phyloP scores from a whole-genome alignment of 2,113 vertebrate species.

The Microcebus griseorufus region DNA sequence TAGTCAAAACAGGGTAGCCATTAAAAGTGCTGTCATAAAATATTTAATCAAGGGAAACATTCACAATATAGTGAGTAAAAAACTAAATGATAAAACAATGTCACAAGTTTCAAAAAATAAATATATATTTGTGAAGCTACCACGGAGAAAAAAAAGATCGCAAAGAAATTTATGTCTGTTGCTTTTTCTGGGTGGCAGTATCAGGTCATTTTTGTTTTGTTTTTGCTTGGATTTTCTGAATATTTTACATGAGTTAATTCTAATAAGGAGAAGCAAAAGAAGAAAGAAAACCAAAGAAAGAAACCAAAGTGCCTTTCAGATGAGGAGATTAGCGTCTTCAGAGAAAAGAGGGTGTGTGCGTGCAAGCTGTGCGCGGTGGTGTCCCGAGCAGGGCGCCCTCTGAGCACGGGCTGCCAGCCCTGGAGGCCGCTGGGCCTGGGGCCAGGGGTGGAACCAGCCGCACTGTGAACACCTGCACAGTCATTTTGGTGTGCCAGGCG shows the following conservation, averaged over 20 bases:
- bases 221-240: constrained; percentile 39
- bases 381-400: not conserved
- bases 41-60: not conserved
- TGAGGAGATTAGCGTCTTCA: constrained; percentile 29
- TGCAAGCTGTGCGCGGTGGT: not conserved
- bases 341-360: constrained; percentile 40
- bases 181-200: not conserved
- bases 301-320: not conserved
- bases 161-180: not conserved
- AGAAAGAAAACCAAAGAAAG: not conserved
- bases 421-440: not conserved
- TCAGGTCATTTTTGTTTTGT: not conserved
- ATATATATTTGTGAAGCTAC: not conserved
- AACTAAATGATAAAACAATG: not conserved
- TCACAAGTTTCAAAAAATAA: not conserved
- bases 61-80: not conserved
- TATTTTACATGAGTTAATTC: not conserved
- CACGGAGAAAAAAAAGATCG: not conserved
- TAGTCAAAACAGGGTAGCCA: not conserved
- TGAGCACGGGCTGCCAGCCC: not conserved
- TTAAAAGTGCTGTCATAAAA: not conserved
- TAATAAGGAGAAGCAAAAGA: not conserved
- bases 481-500: not conserved
- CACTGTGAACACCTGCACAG: not conserved
- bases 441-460: no score